Base-by-base conservation (phyloP, 2,113 vertebrate species). In the Passer montanus region DNA sequence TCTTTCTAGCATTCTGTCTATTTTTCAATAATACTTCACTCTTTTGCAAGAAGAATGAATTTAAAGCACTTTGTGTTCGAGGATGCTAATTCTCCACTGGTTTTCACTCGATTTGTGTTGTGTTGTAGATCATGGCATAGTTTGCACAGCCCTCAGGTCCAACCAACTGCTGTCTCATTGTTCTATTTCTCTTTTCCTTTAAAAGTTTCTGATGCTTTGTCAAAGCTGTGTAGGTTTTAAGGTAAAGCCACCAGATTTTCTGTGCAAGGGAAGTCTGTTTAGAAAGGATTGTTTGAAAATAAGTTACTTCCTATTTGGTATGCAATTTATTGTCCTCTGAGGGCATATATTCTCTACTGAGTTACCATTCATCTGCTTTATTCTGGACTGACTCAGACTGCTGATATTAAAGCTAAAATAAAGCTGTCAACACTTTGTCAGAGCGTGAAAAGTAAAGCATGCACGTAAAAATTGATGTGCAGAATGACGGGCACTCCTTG, bases 381-480 rank as follows among this genome's bases (percentile, higher is more conserved):
- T 53, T 95, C 53, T 91, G 88, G 39, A 75, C 68, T 92, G 73
- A 68, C 64, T 88, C 58, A 76, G 74, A 27, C 28, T 77, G 44
- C 64, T 95, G 73, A 55, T 80, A 78, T 68, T 92, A 68, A 93
- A 89, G 43, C 59, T 90, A 63, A 95, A 95, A 93, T 95, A 93
- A 95, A 94, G 55, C 96, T 95, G 90, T 93, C 95, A 93, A 31
- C 89, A 72, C 60, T 81, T 92, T 62, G 64, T 93, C 86, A 83
- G 88, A 74, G 39, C 39, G 53, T 88, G 88, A 83, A 84, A 83
- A 92, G 67, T 86, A 80, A 93, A 90, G 76, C 72, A 31, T 0
- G 2, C n/a, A 43, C 1, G 0, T 92, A 87, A 95, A 94, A 95
- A 74, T 46, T 90, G 69, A 89, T 17, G 2, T 78, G 56, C 44